A percentile compares a stretch with the other conserved stretches of the same genome.
These are phyloP conservation scores for Vicugna pacos DNA, from an alignment of 2,113 vertebrate species.

Conservation along the genomic window DNA sequence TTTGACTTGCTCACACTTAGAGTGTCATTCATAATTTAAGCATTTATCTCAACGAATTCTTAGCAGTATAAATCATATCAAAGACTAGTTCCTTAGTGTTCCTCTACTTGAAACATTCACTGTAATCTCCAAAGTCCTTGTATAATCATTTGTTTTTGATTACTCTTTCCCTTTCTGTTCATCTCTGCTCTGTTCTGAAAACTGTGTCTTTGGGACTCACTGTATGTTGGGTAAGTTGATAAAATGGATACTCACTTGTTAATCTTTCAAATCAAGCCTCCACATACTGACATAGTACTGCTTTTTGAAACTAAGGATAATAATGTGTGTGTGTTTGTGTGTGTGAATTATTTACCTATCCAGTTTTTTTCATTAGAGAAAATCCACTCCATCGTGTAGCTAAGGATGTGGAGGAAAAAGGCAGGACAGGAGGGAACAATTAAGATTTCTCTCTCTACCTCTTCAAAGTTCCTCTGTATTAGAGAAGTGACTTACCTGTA, in stretches of 20 bases:
- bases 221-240: background rate
- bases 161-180: background rate
- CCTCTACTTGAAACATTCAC: background rate
- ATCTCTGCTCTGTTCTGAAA: background rate
- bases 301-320: background rate
- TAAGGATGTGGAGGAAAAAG: background rate
- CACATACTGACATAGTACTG: background rate
- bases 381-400: background rate
- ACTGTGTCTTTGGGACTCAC: background rate
- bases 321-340: background rate
- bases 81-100: background rate
- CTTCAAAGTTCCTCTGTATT: background rate
- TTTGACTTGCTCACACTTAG: background rate
- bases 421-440: background rate
- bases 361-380: background rate
- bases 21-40: background rate
- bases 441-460: background rate
- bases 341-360: background rate
- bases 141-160: background rate
- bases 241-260: background rate
- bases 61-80: background rate
- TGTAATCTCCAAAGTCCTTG: background rate
- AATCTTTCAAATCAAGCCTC: background rate
- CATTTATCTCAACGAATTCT: background rate
- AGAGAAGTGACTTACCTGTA: background rate